phyloP scores from a whole-genome alignment of 2,888 invertebrate genomes.

The Capitulum mitella region DNA sequence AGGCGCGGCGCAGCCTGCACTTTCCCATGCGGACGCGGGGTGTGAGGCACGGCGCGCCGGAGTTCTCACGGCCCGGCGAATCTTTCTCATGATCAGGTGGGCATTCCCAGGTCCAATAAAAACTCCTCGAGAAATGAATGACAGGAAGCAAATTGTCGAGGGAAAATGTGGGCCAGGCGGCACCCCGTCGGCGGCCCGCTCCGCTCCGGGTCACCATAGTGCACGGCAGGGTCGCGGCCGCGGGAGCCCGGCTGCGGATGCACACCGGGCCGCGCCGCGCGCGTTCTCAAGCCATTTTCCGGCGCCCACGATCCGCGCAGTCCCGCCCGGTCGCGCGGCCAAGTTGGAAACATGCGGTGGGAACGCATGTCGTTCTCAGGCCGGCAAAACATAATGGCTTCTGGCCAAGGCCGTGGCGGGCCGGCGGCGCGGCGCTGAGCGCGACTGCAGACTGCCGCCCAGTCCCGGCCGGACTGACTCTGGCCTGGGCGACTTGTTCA shows the following conservation, averaged over 20 bases:
- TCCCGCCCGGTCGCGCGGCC: background rate
- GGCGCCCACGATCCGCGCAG: background rate
- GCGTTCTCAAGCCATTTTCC: constrained; percentile 12
- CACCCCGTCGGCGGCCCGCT: background rate
- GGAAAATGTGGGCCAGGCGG: constrained; percentile 22
- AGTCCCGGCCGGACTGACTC: no score
- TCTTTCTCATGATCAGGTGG: constrained; percentile 4
- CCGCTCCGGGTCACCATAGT: background rate
- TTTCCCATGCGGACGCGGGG: no score
- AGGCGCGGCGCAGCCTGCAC: no score
- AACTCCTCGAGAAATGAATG: background rate
- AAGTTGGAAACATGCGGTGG: background rate
- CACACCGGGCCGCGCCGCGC: background rate
- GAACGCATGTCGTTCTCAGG: background rate
- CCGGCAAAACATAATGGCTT: background rate
- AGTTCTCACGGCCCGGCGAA: background rate
- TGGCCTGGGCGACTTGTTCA: no score
- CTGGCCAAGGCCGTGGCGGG: constrained; percentile 5
- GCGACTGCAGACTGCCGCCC: no score
- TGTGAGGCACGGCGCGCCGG: no score
- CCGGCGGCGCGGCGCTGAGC: no score
- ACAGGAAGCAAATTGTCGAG: constrained; percentile 24
- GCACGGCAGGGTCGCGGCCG: background rate
- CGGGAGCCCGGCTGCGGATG: background rate
- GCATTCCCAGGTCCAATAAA: constrained; percentile 15